phyloP scores from a whole-genome alignment of 2,888 invertebrate species.

The Ditylenchus weischeri region DNA sequence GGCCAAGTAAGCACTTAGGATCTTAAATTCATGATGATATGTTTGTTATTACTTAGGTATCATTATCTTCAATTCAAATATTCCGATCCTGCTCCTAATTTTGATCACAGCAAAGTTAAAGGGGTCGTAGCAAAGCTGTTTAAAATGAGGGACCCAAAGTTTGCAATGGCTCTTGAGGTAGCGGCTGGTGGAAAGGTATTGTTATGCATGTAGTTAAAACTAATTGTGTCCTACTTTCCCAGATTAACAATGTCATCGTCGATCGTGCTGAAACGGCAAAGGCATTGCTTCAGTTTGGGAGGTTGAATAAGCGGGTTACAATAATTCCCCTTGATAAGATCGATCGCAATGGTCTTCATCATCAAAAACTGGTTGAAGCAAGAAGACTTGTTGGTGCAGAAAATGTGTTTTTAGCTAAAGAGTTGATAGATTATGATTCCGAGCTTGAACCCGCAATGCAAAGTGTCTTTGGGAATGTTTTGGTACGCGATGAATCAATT shows the following conservation, averaged over 20 bases:
- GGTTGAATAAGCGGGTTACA: constrained; percentile 63
- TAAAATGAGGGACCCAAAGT: constrained; percentile 69
- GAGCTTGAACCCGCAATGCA: constrained; percentile 74
- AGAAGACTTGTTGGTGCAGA: constrained; percentile 34
- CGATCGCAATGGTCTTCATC: constrained; percentile 63
- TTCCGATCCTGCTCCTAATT: constrained; percentile 29
- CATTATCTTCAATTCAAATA: constrained; percentile 31
- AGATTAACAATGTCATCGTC: constrained; percentile 86
- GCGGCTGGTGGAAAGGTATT: constrained; percentile 78
- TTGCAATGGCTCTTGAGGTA: constrained; percentile 78
- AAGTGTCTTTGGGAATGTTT: constrained; percentile 79
- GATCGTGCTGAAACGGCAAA: constrained; percentile 81
- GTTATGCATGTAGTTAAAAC: neutral
- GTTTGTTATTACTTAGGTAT: constrained; percentile 15
- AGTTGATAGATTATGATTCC: constrained; percentile 37
- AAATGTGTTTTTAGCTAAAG: constrained; percentile 35
- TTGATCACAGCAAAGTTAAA: constrained; percentile 47
- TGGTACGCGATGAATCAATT: constrained; percentile 70
- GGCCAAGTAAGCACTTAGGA: constrained; percentile 9
- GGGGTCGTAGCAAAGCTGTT: constrained; percentile 64
- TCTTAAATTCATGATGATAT: neutral
- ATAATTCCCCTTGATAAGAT: constrained; percentile 65
- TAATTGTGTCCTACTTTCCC: neutral
- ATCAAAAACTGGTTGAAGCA: constrained; percentile 63
- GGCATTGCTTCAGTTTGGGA: constrained; percentile 76